Base-by-base conservation (phyloP, 2,888 invertebrate species). In the Magallana nippona region DNA sequence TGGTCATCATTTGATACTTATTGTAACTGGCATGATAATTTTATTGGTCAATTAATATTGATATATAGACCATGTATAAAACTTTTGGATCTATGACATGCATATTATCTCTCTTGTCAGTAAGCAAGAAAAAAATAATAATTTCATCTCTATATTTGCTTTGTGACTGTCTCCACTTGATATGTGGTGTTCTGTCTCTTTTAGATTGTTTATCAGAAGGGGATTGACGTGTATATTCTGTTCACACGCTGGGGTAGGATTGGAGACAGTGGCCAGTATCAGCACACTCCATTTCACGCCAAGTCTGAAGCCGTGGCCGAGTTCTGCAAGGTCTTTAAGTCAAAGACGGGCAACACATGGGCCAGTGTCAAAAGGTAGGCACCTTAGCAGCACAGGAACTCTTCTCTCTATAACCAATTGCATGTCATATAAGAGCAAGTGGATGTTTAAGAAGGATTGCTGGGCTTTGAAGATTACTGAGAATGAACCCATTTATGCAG, bases 161-260 rank as follows among this genome's bases (percentile, higher is more conserved):
- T 5, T 44, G 5, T 44, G 44, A 8, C 5, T 44, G 44, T 44
- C 44, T 44, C 44, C 44, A 44, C 44, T 3, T 44, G 44, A 44
- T 44, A 44, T 44, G 5, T 44, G 44, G 44, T 44, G 44, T 44
- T 80, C 8, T 44, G 11, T 63, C 55, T 82, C 27, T 80, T 87
- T 15, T 87, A 94, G 93, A 92, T 95, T 83, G 92, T 95, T 55
- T 90, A 93, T 82, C 93, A 93, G 87, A 92, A 91, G 79, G 92
- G 89, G n/a, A 92, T 95, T 89, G 94, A 95, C 85, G 88, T 95
- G 81, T 95, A 93, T 88, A 89, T 95, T 63, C 88, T 95, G 83
- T 95, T 95, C 91, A 95, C 95, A 17, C 93, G 95, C 56, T 95
- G 95, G 95, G 95, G 95, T 10, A 91, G 95, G 63, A 95, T 95